phyloP scores from a whole-genome alignment of 2,797 vertebrate species.

The Poecilia gillii region DNA sequence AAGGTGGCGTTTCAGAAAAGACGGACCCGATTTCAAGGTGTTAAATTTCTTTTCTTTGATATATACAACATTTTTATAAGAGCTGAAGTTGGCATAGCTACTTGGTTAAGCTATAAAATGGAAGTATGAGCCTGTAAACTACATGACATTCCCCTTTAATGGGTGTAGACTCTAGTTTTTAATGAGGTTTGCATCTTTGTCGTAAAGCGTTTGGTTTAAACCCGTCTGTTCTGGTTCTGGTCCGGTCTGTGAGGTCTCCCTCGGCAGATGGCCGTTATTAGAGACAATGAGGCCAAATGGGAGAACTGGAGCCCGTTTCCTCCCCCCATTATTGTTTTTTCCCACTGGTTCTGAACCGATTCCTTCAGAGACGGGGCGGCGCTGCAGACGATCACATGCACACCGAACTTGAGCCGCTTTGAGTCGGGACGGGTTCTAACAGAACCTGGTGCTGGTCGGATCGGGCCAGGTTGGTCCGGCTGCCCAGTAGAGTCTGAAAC shows the following conservation, averaged over 20 bases:
- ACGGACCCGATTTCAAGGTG: no score
- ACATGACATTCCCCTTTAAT: background rate
- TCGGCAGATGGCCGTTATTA: conserved; percentile 75
- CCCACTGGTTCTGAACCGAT: conserved; percentile 36
- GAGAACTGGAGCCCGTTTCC: conserved; percentile 63
- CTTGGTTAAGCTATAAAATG: no score
- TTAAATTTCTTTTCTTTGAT: no score
- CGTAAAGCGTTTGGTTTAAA: background rate
- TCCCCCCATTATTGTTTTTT: conserved; percentile 39
- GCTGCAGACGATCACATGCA: conserved; percentile 22
- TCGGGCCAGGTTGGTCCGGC: background rate
- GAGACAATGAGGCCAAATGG: conserved; percentile 65
- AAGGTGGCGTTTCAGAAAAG: no score
- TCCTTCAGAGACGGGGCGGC: conserved; percentile 38
- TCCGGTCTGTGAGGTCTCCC: conserved; percentile 36
- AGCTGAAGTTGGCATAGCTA: no score
- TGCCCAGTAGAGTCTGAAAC: background rate
- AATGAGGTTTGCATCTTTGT: background rate
- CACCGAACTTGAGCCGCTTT: conserved; percentile 47
- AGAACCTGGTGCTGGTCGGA: background rate
- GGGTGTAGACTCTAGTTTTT: background rate
- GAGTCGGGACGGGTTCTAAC: conserved; percentile 17
- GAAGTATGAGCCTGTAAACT: no score
- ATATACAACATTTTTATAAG: no score
- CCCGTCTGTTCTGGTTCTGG: background rate